These are phyloP conservation scores for Drosophila triauraria DNA, from an alignment of 1,140 invertebrate species.

Conservation along the genomic window DNA sequence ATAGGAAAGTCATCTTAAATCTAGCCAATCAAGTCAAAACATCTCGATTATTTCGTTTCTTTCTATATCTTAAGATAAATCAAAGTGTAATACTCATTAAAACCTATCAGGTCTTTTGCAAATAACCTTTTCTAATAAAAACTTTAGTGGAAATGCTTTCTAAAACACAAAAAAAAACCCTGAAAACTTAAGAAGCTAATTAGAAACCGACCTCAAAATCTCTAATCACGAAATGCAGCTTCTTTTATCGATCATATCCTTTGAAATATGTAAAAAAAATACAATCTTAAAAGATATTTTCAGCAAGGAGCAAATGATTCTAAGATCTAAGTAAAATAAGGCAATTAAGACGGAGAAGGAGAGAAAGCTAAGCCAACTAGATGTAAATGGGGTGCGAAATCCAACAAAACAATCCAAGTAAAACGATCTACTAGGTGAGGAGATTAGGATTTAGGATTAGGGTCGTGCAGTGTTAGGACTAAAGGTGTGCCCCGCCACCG, in stretches of 20 bases:
- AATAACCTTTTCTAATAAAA: too few relatives aligned
- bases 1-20: background rate
- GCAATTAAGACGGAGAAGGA: background rate
- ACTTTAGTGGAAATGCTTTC: background rate
- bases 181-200: too few relatives aligned
- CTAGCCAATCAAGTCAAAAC: background rate
- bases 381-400: conserved; percentile 22
- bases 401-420: conserved; percentile 17
- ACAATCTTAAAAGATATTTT: background rate
- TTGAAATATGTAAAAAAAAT: too few relatives aligned
- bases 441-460: conserved; percentile 10
- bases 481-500: conserved; percentile 18
- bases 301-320: too few relatives aligned
- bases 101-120: too few relatives aligned
- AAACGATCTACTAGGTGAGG: conserved; percentile 16
- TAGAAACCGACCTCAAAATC: too few relatives aligned
- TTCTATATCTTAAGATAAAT: background rate
- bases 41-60: background rate
- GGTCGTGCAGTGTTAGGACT: conserved; percentile 27
- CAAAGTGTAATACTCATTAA: background rate
- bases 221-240: background rate
- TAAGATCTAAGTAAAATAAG: background rate
- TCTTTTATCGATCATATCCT: too few relatives aligned
- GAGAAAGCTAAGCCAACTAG: conserved; percentile 1
- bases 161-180: background rate